phyloP scores from a whole-genome alignment of 2,113 vertebrate species.

The Beaufortia kweichowensis region DNA sequence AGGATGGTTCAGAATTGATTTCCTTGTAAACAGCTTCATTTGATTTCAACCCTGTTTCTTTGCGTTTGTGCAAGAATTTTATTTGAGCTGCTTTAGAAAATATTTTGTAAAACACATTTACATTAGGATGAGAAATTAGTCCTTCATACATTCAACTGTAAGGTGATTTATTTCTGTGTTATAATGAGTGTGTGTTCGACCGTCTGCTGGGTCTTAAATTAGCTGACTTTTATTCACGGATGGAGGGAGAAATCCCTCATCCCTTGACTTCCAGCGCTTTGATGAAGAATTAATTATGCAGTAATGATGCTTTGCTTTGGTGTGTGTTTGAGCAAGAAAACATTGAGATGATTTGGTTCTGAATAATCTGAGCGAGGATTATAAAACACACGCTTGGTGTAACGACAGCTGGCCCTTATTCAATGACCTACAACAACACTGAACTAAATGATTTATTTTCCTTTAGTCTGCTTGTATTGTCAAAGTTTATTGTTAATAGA shows the following conservation, averaged over 20 bases:
- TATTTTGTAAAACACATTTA: no score
- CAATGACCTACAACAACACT: conserved; percentile 2
- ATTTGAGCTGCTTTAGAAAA: no score
- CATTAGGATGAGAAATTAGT: conserved; percentile 1
- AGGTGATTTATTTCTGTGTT: conserved; percentile 37
- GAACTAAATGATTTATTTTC: conserved; percentile 34
- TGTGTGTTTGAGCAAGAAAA: conserved; percentile 34
- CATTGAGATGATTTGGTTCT: conserved; percentile 30
- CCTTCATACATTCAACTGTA: conserved; percentile 6
- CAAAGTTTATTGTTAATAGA: background rate
- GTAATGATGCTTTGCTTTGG: conserved; percentile 36
- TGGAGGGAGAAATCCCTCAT: conserved; percentile 29
- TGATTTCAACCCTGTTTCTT: no score
- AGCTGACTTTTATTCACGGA: conserved; percentile 27
- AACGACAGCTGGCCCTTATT: conserved; percentile 9
- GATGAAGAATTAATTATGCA: conserved; percentile 54
- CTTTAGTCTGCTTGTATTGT: background rate
- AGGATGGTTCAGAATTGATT: no score
- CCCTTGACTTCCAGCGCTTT: conserved; percentile 41
- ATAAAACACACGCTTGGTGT: conserved; percentile 15
- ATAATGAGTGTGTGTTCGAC: conserved; percentile 42
- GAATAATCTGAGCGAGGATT: conserved; percentile 33
- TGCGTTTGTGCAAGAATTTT: no score
- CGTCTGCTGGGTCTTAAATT: conserved; percentile 44
- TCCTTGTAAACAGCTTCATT: no score